Conservation (phyloP, 2,888 invertebrate genomes). For the Nebria salina region DNA sequence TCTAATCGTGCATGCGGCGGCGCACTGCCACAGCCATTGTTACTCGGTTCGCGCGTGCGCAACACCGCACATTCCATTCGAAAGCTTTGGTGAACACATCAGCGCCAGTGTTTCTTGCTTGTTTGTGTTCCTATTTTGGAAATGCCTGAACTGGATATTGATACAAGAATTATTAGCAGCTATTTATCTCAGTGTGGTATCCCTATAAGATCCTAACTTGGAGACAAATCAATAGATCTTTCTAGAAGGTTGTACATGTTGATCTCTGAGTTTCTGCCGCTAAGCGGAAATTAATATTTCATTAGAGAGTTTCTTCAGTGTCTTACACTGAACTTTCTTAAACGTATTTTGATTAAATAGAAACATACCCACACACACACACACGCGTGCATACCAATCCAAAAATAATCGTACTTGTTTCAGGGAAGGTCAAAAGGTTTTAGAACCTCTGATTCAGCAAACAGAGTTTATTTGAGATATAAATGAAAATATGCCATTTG, state of each 20-base stretch:
- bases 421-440: too few relatives aligned
- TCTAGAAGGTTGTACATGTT: background rate
- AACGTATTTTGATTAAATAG: too few relatives aligned
- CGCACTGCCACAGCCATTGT: conserved; percentile 17
- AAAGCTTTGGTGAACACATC: background rate
- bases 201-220: conserved; percentile 1
- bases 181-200: background rate
- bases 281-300: background rate
- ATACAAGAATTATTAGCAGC: background rate
- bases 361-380: too few relatives aligned
- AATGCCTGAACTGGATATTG: background rate
- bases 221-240: background rate
- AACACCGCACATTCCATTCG: conserved; percentile 6
- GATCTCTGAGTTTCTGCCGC: background rate
- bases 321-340: too few relatives aligned
- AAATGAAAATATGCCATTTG: background rate
- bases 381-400: too few relatives aligned
- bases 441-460: too few relatives aligned
- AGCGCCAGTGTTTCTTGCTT: background rate
- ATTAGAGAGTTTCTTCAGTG: background rate
- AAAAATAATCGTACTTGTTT: too few relatives aligned
- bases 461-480: background rate
- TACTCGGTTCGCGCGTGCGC: conserved; percentile 7
- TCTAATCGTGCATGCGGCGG: conserved; percentile 21
- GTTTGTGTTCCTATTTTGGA: background rate